These are phyloP conservation scores for Drosophila cracens DNA, from an alignment of 2,888 invertebrate genomes.

Conservation along the genomic window DNA sequence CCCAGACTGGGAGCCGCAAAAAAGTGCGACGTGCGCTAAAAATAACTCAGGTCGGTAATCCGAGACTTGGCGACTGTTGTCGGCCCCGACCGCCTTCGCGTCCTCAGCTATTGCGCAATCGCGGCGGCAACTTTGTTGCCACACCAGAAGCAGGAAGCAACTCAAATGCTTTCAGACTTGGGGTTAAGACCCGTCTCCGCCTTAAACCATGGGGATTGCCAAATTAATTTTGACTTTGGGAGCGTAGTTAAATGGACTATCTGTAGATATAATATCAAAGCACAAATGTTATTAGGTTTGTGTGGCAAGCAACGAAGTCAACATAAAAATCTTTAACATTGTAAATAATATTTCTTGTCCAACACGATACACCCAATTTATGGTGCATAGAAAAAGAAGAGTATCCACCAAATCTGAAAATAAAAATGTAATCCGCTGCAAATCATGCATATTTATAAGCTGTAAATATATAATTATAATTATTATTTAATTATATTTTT, in stretches of 20 bases:
- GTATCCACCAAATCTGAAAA: neutral
- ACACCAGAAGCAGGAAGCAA: constrained; percentile 53
- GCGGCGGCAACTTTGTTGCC: constrained; percentile 61
- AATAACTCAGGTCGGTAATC: constrained; percentile 50
- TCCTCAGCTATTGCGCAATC: constrained; percentile 70
- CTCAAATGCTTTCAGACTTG: constrained; percentile 23
- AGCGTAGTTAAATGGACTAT: constrained; percentile 18
- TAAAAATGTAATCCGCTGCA: neutral
- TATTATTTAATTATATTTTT: neutral
- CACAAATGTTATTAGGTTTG: neutral
- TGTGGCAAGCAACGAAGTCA: neutral
- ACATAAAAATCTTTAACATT: neutral
- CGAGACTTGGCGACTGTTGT: constrained; percentile 26
- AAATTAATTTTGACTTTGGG: constrained; percentile 11
- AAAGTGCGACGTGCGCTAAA: constrained; percentile 46
- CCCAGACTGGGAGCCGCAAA: constrained; percentile 12
- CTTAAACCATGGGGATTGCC: constrained; percentile 8
- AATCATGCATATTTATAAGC: neutral
- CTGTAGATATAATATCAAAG: constrained; percentile 17
- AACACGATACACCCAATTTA: neutral
- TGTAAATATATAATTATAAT: neutral
- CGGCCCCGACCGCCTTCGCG: constrained; percentile 21
- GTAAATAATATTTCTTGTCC: neutral
- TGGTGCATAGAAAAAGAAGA: neutral
- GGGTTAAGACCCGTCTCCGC: constrained; percentile 5